Base-by-base conservation (phyloP, 2,888 invertebrate genomes). In the Volucella bombylans region DNA sequence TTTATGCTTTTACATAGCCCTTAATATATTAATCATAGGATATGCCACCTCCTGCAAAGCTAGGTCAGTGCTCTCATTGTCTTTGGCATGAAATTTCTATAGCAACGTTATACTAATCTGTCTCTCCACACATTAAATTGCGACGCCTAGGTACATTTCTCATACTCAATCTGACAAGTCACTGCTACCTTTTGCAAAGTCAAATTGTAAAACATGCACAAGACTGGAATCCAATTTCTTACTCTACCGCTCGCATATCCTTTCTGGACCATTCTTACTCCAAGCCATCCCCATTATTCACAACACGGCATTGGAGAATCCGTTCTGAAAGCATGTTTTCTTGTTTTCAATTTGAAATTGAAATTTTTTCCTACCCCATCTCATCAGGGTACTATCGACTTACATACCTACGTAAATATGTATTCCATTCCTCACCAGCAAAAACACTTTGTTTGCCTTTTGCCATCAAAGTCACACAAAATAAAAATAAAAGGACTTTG, bases 291-390 rank as follows among this genome's bases (percentile, higher is more conserved):
- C 55, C 54, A 62, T 77, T 69, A 69, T 77, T 62, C 62, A 49
- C 77, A 41, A 69, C 41, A 45, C 18, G 52, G 41, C 52, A n/a
- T 61, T 18, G n/a, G 31, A 4, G 43, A 67, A 64, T 57, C 31
- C 55, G 41, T 49, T 61, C 31, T 55, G 39, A 62, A 77, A 69
- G 69, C 77, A 77, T 76, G 76, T 76, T 76, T 76, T 68, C 61
- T 41, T 73, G 73, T 47, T 61, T 73, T 68, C 64, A 69, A 71
- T 78, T 71, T 71, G 41, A 78, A 78, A 78, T 78, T 64, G 62
- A 64, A 64, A 50, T 57, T 64, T 54, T 67, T 76, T 68, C 39
- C 31, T 31, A 31, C 6, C 31, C 50, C 50, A 69, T 62, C 68
- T 77, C 62, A 77, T 62, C 62, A 64, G n/a, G 18, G 14, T 54